A percentile compares a stretch with the other conserved stretches of the same genome.
phyloP scores from a whole-genome alignment of 2,797 vertebrate species.

The Squalus acanthias region DNA sequence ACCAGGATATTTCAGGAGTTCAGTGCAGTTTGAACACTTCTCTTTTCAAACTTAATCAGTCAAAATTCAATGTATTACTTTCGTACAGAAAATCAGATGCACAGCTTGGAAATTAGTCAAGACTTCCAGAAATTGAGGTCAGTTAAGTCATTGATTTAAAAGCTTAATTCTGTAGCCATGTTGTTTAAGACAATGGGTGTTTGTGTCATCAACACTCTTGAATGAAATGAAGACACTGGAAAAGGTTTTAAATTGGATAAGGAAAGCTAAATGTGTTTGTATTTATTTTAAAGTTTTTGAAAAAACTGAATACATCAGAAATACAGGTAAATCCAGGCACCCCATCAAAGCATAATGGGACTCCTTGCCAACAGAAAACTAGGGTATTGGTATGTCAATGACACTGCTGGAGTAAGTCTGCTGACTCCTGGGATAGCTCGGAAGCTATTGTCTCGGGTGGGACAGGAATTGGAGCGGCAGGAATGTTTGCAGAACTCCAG shows the following conservation, averaged over 20 bases:
- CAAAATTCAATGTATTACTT: neutral
- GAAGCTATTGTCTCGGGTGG: too few species aligned
- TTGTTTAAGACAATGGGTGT: neutral
- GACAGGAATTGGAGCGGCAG: neutral
- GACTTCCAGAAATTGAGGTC: neutral
- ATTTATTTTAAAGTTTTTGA: neutral
- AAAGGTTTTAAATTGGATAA: neutral
- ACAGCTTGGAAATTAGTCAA: neutral
- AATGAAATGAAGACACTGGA: too few species aligned
- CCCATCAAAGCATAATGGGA: neutral
- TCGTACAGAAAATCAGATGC: neutral
- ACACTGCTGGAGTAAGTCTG: neutral
- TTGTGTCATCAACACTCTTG: too few species aligned
- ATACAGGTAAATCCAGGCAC: neutral
- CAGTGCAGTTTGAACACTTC: neutral
- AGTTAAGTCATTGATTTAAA: neutral
- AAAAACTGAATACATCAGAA: neutral
- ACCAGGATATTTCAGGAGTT: neutral
- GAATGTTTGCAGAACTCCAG: neutral
- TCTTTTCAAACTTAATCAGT: neutral
- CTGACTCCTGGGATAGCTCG: neutral
- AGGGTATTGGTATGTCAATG: neutral
- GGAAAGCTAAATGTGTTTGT: neutral
- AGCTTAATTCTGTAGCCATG: neutral
- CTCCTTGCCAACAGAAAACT: neutral